These are phyloP conservation scores for Drosophila kohkoa DNA, from an alignment of 1,140 invertebrate genomes.

Conservation along the genomic window DNA sequence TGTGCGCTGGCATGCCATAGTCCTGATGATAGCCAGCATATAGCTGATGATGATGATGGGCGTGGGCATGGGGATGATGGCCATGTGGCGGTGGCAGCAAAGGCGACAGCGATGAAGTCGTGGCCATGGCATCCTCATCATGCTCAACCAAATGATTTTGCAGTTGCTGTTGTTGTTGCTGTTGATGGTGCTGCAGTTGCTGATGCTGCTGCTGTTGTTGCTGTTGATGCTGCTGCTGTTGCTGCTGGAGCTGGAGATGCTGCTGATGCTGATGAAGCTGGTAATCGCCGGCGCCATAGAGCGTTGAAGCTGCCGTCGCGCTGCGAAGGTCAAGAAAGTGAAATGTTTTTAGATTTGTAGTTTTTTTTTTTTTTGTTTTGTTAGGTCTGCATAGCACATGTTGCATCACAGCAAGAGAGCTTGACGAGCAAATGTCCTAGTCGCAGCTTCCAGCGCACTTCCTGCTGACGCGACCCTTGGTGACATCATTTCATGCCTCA, in stretches of 20 bases:
- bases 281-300: conserved; percentile 72
- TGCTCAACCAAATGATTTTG: conserved; percentile 31
- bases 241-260: conserved; percentile 50
- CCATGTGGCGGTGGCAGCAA: conserved; percentile 52
- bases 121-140: conserved; percentile 57
- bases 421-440: conserved; percentile 5
- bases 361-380: too few relatives aligned
- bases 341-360: not conserved
- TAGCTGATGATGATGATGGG: conserved; percentile 52
- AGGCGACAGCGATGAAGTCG: conserved; percentile 42
- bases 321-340: conserved; percentile 32
- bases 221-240: conserved; percentile 24
- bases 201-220: conserved; percentile 47
- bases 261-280: conserved; percentile 55
- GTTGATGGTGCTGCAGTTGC: conserved; percentile 50
- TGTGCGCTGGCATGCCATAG: conserved; percentile 67
- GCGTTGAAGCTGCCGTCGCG: conserved; percentile 58
- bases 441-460: conserved; percentile 45
- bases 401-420: conserved; percentile 67
- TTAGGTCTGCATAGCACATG: conserved; percentile 64
- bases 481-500: conserved; percentile 84
- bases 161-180: conserved; percentile 27
- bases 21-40: conserved; percentile 68
- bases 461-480: conserved; percentile 69
- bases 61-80: conserved; percentile 22